Evolutionary conservation across 2,797 vertebrate species (phyloP).

Genomic region (Typhlichthys eigenmanni): DNA sequence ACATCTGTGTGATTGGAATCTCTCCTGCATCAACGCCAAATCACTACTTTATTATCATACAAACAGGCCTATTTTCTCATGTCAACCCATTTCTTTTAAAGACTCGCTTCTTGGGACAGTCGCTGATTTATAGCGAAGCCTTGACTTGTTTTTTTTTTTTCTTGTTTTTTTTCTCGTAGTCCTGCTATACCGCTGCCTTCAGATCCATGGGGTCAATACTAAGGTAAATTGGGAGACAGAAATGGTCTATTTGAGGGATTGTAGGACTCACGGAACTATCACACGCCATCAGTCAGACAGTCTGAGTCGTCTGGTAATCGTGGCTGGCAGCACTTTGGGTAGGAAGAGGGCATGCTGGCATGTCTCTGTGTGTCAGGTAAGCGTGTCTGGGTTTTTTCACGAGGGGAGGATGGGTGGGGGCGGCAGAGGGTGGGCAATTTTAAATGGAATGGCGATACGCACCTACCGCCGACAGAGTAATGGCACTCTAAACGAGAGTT

Average conservation of each 20-base stretch:
- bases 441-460: conserved; percentile 28
- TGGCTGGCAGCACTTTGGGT: conserved; percentile 56
- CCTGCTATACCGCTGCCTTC: conserved; percentile 21
- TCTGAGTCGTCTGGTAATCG: conserved; percentile 57
- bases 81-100: conserved; percentile 51
- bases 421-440: conserved; percentile 6
- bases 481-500: conserved; percentile 38
- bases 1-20: conserved; percentile 45
- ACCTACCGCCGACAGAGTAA: conserved; percentile 33
- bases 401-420: neutral
- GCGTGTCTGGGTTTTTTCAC: neutral
- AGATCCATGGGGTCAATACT: conserved; percentile 60
- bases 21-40: conserved; percentile 36
- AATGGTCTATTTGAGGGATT: conserved; percentile 71
- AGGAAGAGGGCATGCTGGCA: conserved; percentile 25
- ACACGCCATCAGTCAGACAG: conserved; percentile 67
- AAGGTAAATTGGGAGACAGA: conserved; percentile 65
- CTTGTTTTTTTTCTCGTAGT: conserved; percentile 16
- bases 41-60: conserved; percentile 61
- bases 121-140: conserved; percentile 26
- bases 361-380: conserved; percentile 39
- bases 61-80: conserved; percentile 57
- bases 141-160: conserved; percentile 15
- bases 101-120: conserved; percentile 47
- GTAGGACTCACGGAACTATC: conserved; percentile 58